A percentile compares a stretch with the other conserved stretches of the same genome.
Evolutionary conservation across 64 coral and sea anemone genomes (phyloP).

Genomic region (Hydrozoanthus tunicans): DNA sequence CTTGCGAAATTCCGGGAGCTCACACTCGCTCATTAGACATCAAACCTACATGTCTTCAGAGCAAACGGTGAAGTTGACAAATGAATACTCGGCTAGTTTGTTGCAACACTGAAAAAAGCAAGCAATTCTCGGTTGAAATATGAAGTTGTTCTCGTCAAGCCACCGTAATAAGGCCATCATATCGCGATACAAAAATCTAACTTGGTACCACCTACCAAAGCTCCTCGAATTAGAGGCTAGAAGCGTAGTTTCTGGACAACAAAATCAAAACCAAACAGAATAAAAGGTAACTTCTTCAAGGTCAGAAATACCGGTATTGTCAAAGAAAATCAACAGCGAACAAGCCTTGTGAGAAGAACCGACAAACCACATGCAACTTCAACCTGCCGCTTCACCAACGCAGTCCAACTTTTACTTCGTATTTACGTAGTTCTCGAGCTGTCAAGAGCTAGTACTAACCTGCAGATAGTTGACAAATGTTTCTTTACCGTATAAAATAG

Average conservation of each 20-base stretch:
- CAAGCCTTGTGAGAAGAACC: constrained; percentile 5
- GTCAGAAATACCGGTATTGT: background rate
- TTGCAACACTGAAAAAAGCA: background rate
- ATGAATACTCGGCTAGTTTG: background rate
- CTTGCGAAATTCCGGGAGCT: constrained; percentile 18
- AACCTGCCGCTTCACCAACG: constrained; percentile 32
- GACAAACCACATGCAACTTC: constrained; percentile 43
- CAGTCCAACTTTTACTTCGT: background rate
- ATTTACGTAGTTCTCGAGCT: constrained; percentile 7
- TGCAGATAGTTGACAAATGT: constrained; percentile 13
- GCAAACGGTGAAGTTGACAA: background rate
- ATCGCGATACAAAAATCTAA: background rate
- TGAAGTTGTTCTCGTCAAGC: background rate
- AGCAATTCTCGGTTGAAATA: background rate
- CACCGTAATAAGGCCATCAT: background rate
- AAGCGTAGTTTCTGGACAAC: background rate
- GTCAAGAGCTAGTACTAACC: constrained; percentile 5
- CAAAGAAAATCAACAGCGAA: constrained; percentile 23
- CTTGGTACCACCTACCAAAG: background rate
- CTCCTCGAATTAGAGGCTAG: background rate
- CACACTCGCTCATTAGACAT: background rate
- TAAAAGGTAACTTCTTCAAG: background rate
- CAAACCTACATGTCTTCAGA: background rate
- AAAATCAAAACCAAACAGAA: background rate
- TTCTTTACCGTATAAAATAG: constrained; percentile 1